A percentile compares a stretch with the other conserved stretches of the same genome.
Conservation (phyloP, 2,113 vertebrate species). For the Pseudorasbora parva region DNA sequence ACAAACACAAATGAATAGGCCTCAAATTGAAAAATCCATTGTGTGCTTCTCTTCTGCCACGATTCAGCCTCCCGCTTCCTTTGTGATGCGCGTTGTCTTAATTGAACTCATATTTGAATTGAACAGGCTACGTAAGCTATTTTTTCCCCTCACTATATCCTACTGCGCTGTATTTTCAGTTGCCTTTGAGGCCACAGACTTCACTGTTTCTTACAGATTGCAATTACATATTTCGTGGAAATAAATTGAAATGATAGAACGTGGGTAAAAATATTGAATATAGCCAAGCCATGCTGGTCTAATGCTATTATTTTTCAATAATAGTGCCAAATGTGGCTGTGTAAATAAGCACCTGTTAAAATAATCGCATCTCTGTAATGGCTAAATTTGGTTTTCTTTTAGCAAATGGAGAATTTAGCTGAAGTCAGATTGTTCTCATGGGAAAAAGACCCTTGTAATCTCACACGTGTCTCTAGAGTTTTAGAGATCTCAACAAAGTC, state of each 20-base stretch:
- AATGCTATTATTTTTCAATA: slow-evolving; percentile 22
- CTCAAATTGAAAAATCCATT: slow-evolving; percentile 52
- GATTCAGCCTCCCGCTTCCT: slow-evolving; percentile 17
- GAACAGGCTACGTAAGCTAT: not conserved
- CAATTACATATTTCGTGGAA: slow-evolving; percentile 1
- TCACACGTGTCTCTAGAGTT: not conserved
- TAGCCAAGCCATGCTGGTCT: not conserved
- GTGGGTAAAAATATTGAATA: not conserved
- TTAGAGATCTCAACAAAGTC: slow-evolving; percentile 3
- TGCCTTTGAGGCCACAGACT: not conserved
- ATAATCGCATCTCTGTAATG: not conserved
- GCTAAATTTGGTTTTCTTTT: not conserved
- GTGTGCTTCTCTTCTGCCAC: slow-evolving; percentile 38
- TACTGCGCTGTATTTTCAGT: not conserved
- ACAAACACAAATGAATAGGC: slow-evolving; percentile 54
- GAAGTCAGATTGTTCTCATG: not conserved
- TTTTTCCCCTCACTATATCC: slow-evolving; percentile 2
- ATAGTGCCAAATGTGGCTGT: not conserved
- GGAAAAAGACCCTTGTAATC: not conserved
- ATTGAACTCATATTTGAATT: slow-evolving; percentile 36
- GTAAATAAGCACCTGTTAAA: slow-evolving; percentile 3
- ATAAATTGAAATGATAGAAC: slow-evolving; percentile 7
- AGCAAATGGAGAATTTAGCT: not conserved
- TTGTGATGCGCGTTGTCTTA: slow-evolving; percentile 35
- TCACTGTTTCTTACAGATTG: not conserved